These are phyloP conservation scores for Meles meles DNA, from an alignment of 2,113 vertebrate genomes.

Conservation along the genomic window DNA sequence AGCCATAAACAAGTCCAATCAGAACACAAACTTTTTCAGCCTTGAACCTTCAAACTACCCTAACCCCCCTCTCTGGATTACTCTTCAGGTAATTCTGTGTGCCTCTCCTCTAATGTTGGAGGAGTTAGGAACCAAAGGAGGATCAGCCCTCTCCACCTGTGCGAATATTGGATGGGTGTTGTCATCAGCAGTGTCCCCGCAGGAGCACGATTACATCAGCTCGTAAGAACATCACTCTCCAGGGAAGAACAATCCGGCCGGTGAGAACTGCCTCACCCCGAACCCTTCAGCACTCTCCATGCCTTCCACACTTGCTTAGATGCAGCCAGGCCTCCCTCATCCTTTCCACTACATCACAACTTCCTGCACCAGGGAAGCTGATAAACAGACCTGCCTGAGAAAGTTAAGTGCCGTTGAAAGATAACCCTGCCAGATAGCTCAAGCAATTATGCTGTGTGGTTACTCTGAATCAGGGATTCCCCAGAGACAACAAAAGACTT, in stretches of 20 bases:
- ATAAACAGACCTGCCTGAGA: neutral
- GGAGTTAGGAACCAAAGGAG: neutral
- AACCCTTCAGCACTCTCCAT: neutral
- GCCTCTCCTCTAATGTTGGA: neutral
- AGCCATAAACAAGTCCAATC: neutral
- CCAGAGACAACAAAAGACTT: slow-evolving; percentile 22
- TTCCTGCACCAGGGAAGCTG: neutral
- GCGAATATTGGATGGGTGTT: neutral
- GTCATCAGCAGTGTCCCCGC: neutral
- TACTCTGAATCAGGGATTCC: slow-evolving; percentile 32
- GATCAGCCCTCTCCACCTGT: neutral
- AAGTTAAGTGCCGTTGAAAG: neutral
- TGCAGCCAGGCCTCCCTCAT: neutral
- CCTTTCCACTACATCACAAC: neutral
- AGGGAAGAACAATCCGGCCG: neutral
- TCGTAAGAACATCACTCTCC: neutral
- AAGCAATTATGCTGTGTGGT: neutral
- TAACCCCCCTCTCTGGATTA: neutral
- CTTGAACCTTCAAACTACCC: neutral
- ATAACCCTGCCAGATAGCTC: neutral
- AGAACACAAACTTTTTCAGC: slow-evolving; percentile 16
- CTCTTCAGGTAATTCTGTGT: neutral
- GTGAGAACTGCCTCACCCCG: neutral
- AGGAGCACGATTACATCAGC: slow-evolving; percentile 31
- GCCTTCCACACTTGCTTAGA: neutral